These are phyloP conservation scores for Pangasius djambal DNA, from an alignment of 2,797 vertebrate species.

Conservation along the genomic window DNA sequence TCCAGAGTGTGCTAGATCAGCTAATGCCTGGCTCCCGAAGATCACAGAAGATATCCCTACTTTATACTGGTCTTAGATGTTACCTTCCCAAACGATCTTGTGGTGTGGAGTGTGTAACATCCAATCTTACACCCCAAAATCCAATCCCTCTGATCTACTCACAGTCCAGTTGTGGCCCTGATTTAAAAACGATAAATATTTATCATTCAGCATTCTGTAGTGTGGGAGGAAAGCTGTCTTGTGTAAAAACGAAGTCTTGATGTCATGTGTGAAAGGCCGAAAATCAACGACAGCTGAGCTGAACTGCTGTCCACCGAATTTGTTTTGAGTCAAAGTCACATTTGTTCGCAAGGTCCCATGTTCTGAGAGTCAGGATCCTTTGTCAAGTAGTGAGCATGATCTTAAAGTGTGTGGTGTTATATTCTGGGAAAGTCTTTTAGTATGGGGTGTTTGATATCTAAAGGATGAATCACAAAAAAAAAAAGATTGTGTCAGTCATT, in stretches of 20 bases:
- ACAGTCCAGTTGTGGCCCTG: not conserved
- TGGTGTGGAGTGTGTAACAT: not conserved
- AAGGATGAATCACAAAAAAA: not conserved
- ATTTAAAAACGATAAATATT: not conserved
- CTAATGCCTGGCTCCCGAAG: not conserved
- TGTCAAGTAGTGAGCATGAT: not conserved
- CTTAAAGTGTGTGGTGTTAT: not conserved
- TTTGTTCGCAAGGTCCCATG: not conserved
- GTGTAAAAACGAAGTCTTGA: not conserved
- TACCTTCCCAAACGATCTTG: not conserved
- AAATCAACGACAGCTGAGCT: not conserved
- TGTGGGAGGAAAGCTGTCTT: not conserved
- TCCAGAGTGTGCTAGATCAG: too few species aligned
- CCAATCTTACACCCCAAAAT: too few species aligned
- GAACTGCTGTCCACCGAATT: not conserved
- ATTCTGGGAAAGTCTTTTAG: not conserved
- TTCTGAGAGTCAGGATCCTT: not conserved
- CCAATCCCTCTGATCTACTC: not conserved
- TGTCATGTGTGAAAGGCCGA: not conserved
- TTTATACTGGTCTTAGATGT: not conserved
- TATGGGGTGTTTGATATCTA: not conserved
- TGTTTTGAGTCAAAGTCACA: not conserved
- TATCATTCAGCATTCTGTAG: not conserved
- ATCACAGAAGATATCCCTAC: not conserved
- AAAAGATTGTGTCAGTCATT: not conserved